phyloP scores from a whole-genome alignment of 2,888 invertebrate species.

The Horisme vitalbata region DNA sequence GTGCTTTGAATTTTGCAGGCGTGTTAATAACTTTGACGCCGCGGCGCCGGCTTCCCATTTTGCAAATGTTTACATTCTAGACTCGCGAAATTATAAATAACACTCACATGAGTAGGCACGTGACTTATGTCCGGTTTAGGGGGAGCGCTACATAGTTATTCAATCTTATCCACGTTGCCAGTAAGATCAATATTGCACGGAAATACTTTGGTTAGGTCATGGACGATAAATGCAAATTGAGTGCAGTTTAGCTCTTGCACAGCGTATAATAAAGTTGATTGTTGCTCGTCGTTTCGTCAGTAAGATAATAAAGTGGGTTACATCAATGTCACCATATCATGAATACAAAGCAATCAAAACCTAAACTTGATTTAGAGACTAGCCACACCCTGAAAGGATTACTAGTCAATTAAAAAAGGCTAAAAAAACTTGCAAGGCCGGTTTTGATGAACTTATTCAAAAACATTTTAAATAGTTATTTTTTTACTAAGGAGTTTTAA shows the following conservation, averaged over 20 bases:
- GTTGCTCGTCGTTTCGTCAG: neutral
- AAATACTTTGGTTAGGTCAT: conserved; percentile 6
- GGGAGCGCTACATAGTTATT: too few species aligned
- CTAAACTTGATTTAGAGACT: too few species aligned
- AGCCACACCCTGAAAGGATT: too few species aligned
- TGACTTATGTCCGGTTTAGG: conserved; percentile 7
- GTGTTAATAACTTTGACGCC: too few species aligned
- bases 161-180: neutral
- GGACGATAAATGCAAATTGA: conserved; percentile 10
- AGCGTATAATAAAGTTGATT: neutral
- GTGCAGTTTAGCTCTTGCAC: neutral
- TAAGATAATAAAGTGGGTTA: too few species aligned
- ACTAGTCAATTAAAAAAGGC: too few species aligned
- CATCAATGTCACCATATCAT: neutral
- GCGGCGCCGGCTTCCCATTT: neutral
- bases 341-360: neutral
- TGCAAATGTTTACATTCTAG: conserved; percentile 8
- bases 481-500: too few species aligned
- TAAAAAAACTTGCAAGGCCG: too few species aligned
- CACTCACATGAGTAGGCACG: conserved; percentile 6
- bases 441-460: too few species aligned
- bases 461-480: neutral
- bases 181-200: conserved; percentile 3
- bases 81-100: conserved; percentile 11
- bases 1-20: too few species aligned